Base-by-base conservation (phyloP, 2,797 vertebrate species). In the Bucorvus abyssinicus region DNA sequence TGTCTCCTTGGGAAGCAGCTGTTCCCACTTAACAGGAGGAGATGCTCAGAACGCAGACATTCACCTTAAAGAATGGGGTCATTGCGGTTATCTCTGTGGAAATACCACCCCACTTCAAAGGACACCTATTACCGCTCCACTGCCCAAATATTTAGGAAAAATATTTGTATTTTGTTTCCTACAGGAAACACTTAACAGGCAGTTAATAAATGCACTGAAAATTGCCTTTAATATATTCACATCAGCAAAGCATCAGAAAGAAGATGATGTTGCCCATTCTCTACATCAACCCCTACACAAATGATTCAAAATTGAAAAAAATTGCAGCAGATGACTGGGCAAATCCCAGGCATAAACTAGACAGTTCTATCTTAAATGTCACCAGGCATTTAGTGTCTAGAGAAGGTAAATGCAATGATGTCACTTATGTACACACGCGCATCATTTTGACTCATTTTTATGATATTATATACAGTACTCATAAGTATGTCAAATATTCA, bases 61-160 rank as follows among this genome's bases (percentile, higher is more conserved):
- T 89, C 81, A 96, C 92, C 91, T 95, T 93, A 69, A 82, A 61
- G 94, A 65, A 84, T 0, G 0, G 60, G 96, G 92, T 96, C 96
- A 96, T 1, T 14, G 81, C 0, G 81, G 89, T 95, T 95, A 96
- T 96, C 95, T 87, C 49, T 5, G 13, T 3, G 52, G 75, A 95
- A 95, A 96, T 73, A 89, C 81, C 78, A 84, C 19, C 80, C 30
- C 59, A 65, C 94, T 96, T 96, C 96, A 96, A 95, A 96, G 87
- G 38, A 30, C 42, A 92, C 67, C 77, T 76, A 81, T 50, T 69
- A 3, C 6, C 56, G 49, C 71, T 80, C 49, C 27, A 32, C 50
- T 69, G 47, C 38, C 34, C 84, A 84, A 73, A 79, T 70, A 84
- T 56, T 93, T 73, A 84, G 20, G 19, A 73, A 59, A 86, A 75